These are phyloP conservation scores for Stichodactyla mertensii DNA, from an alignment of 64 coral and sea anemone species.

Conservation along the genomic window DNA sequence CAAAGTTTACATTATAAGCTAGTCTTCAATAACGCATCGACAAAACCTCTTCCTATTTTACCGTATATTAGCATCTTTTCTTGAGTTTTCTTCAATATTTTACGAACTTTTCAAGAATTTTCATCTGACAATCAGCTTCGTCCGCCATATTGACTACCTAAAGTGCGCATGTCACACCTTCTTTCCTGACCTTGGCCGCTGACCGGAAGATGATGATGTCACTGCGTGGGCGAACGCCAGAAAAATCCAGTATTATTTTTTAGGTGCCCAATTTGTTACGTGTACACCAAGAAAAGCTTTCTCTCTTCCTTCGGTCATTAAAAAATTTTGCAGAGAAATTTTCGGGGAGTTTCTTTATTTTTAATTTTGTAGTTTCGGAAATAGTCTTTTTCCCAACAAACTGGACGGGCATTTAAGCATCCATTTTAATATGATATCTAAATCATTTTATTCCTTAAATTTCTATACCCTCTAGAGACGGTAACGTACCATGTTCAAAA, in stretches of 20 bases:
- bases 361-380: background rate
- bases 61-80: background rate
- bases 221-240: constrained; percentile 10
- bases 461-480: background rate
- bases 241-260: background rate
- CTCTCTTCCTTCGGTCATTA: background rate
- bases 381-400: too few species aligned
- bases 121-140: background rate
- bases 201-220: constrained; percentile 2
- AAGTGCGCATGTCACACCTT: background rate
- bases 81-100: background rate
- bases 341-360: background rate
- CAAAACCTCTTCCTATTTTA: background rate
- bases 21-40: background rate
- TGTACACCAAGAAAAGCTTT: background rate
- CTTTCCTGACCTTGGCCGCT: background rate
- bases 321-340: background rate
- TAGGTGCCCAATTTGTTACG: background rate
- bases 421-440: too few species aligned
- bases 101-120: background rate
- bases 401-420: too few species aligned
- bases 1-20: background rate
- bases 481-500: background rate
- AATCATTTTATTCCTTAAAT: too few species aligned
- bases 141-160: background rate